Base-by-base conservation (phyloP, 2,797 vertebrate genomes). In the Malurus leucopterus region DNA sequence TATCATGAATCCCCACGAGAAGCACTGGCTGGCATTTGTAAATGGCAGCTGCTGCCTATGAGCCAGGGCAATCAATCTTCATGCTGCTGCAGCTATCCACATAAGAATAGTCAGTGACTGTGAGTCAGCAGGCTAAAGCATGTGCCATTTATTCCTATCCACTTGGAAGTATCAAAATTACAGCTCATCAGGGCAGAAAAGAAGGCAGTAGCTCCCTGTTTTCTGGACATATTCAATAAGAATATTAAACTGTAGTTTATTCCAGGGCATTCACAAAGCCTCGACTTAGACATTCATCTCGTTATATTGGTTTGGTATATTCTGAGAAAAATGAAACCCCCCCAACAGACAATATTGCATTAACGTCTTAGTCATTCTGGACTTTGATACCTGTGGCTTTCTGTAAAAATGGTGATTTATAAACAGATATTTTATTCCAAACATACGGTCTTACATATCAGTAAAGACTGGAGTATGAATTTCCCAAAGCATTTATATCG, bases 11-110 rank as follows among this genome's bases (percentile, higher is more conserved):
- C 65, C 93, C 92, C 91, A 88, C 0, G 64, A 89, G 89, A 78
- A 86, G 44, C 34, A 65, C 43, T 77, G 30, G 57, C 65, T 93
- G 88, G 86, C 88, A 64, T 91, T 89, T 93, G 77, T 59, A 95
- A 95, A 94, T 92, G 92, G 84, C 94, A 94, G 88, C 80, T 94
- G 94, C 77, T 71, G 77, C 77, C 68, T 86, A 14, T 6, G 27
- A 38, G 21, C 64, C 61, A 84, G 47, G 1, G 55, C 75, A 93
- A 95, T 95, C 88, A 93, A 93, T 94, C 92, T 93, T 94, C 65
- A 27, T 72, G 77, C 74, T 92, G 1, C 78, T 79, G 65, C 77
- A 65, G 74, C 51, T 89, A 86, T 65, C 81, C 91, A 49, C 53
- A 19, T 41, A 84, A 89, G 71, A 86, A 91, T 55, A 86, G 71